phyloP scores from a whole-genome alignment of 2,797 vertebrate species.

The Moxostoma hubbsi region DNA sequence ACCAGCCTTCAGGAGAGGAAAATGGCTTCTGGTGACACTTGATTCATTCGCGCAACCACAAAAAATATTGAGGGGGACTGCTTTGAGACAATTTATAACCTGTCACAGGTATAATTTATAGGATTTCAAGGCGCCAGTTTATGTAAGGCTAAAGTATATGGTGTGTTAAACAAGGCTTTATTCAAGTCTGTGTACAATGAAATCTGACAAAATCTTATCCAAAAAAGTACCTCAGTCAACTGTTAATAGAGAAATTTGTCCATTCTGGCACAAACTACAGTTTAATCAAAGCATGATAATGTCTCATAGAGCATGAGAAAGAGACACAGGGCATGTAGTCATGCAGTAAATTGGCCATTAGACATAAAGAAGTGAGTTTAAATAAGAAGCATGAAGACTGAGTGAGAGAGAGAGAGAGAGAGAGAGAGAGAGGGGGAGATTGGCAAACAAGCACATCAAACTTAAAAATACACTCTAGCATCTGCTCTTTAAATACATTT shows the following conservation, averaged over 20 bases:
- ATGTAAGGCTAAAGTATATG: conserved; percentile 44
- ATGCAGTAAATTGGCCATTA: conserved; percentile 64
- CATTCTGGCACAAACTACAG: conserved; percentile 42
- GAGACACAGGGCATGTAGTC: conserved; percentile 54
- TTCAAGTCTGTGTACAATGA: conserved; percentile 42
- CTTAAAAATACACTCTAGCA: conserved; percentile 71
- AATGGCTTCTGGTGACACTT: conserved; percentile 66
- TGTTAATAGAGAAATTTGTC: conserved; percentile 58
- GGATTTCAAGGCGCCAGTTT: conserved; percentile 23
- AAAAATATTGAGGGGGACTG: conserved; percentile 23
- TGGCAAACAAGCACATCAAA: conserved; percentile 63
- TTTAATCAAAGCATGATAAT: conserved; percentile 58
- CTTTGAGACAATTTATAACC: conserved; percentile 34
- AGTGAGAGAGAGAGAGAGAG: conserved; percentile 9
- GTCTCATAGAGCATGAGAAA: conserved; percentile 51
- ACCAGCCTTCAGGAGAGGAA: conserved; percentile 67
- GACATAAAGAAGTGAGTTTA: conserved; percentile 58
- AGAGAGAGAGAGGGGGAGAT: conserved; percentile 4
- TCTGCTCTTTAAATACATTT: conserved; percentile 75
- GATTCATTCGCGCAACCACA: conserved; percentile 49
- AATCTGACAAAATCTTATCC: conserved; percentile 37
- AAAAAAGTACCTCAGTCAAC: conserved; percentile 19
- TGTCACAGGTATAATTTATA: conserved; percentile 47
- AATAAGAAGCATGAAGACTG: conserved; percentile 33
- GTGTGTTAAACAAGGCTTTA: conserved; percentile 40